Conservation (phyloP, 2,113 vertebrate genomes). For the Odocoileus hemionus region DNA sequence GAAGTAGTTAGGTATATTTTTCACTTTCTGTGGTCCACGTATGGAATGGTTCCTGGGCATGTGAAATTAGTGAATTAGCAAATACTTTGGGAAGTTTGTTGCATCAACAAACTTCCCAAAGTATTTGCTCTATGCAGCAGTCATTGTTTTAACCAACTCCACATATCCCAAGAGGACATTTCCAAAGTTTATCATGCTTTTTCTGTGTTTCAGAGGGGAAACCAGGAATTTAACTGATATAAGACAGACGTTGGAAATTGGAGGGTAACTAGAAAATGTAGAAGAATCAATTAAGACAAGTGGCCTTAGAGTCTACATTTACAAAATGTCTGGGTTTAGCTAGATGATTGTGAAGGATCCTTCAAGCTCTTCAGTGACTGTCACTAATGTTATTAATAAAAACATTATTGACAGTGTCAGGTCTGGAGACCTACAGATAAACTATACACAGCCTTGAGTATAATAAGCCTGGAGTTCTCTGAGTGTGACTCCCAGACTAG, state of each 20-base stretch:
- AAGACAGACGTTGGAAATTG: not conserved
- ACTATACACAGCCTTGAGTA: too few relatives aligned
- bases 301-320: not conserved
- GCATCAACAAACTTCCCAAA: not conserved
- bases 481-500: not conserved
- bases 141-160: not conserved
- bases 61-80: not conserved
- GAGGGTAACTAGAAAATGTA: not conserved
- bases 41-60: not conserved
- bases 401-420: not conserved
- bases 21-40: not conserved
- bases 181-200: not conserved
- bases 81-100: too few relatives aligned
- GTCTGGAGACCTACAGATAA: not conserved
- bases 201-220: not conserved
- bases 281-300: not conserved
- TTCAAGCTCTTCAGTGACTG: not conserved
- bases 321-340: not conserved
- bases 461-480: not conserved
- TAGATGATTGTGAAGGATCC: not conserved
- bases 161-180: not conserved
- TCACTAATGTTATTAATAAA: not conserved
- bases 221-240: not conserved
- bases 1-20: constrained; percentile 32
- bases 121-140: not conserved